Conservation (phyloP, 2,888 invertebrate genomes). For the Rugalucina vietnamica region DNA sequence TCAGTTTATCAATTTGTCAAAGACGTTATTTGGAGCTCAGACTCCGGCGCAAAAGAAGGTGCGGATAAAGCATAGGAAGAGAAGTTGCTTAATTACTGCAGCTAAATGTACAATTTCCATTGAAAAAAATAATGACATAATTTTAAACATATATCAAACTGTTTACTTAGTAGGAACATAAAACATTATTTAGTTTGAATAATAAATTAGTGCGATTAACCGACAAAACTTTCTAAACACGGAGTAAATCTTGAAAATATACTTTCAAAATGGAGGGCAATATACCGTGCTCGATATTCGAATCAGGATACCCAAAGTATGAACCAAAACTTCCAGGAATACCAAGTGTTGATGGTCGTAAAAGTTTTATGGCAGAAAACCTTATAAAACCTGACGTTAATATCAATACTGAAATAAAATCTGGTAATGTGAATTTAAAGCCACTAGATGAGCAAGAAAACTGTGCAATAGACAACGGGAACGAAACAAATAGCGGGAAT, state of each 20-base stretch:
- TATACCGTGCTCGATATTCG: not conserved
- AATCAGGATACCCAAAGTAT: not conserved
- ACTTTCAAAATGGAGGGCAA: not conserved
- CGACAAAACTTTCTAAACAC: no score
- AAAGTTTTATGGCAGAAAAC: conserved; percentile 5
- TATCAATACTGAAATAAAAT: not conserved
- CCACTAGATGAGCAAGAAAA: not conserved
- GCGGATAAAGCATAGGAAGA: not conserved
- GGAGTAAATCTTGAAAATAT: no score
- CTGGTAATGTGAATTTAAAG: not conserved
- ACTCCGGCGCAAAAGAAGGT: not conserved
- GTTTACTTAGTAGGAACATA: no score
- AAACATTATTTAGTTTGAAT: no score
- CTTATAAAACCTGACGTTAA: not conserved
- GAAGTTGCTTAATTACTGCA: no score
- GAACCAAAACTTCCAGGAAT: not conserved
- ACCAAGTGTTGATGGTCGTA: not conserved
- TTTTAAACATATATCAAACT: no score
- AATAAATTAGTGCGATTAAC: no score
- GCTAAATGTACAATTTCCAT: no score
- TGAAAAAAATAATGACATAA: no score
- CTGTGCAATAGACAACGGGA: conserved; percentile 18
- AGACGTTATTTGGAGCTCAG: not conserved
- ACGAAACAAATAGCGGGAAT: conserved; percentile 47
- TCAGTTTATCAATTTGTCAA: not conserved